Evolutionary conservation across 1,140 invertebrate genomes (phyloP).

Genomic region (Cephus cinctus): DNA sequence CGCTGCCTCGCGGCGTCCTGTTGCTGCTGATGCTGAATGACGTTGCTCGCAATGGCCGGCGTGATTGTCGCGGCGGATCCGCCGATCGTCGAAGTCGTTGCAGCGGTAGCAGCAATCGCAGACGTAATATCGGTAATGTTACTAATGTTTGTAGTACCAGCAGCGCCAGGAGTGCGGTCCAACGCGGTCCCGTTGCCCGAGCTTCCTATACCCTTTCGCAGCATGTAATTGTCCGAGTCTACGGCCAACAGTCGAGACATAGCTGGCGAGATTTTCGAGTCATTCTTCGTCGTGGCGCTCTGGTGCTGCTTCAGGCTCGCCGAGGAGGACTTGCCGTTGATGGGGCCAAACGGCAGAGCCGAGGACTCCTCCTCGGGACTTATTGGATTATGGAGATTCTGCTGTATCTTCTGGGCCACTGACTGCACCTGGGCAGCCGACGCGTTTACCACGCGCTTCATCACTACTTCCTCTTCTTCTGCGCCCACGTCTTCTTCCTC

Average conservation of each 20-base stretch:
- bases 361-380: no score
- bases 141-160: no score
- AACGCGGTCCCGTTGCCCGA: no score
- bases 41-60: conserved; percentile 20
- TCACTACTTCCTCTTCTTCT: conserved; percentile 18
- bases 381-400: conserved; percentile 18
- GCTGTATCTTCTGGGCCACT: conserved; percentile 24
- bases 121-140: conserved; percentile 5
- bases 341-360: no score
- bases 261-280: conserved; percentile 37
- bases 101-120: conserved; percentile 10
- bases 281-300: conserved; percentile 23
- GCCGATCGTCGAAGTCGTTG: background rate
- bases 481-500: conserved; percentile 15
- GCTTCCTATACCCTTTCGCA: no score
- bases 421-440: conserved; percentile 35
- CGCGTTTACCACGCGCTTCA: conserved; percentile 40
- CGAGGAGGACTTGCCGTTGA: no score
- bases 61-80: background rate
- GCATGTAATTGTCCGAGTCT: conserved; percentile 67
- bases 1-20: no score
- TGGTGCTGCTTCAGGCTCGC: conserved; percentile 22
- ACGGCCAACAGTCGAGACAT: conserved; percentile 53
- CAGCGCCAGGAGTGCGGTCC: no score
- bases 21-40: conserved; percentile 26